Evolutionary conservation across 2,113 vertebrate genomes (phyloP).

Genomic region (Calcarius ornatus): DNA sequence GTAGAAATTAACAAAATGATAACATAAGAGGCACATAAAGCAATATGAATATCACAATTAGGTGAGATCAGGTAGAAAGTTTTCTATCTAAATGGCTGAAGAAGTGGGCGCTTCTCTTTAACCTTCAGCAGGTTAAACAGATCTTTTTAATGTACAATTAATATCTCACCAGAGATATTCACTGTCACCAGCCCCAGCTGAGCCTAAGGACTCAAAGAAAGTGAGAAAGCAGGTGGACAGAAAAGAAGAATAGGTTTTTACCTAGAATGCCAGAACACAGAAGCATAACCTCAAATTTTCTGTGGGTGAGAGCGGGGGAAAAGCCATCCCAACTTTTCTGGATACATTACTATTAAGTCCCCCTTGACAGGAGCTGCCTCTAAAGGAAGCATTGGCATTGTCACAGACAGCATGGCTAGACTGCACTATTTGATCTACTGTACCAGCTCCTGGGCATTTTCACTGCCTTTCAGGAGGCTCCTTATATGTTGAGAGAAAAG

Average conservation of each 20-base stretch:
- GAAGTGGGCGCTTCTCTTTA: background rate
- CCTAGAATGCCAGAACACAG: background rate
- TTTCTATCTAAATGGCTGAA: background rate
- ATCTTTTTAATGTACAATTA: background rate
- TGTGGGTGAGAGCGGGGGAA: accelerated
- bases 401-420: background rate
- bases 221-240: background rate
- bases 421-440: background rate
- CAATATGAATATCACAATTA: background rate
- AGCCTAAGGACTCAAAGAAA: background rate
- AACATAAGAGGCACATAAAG: background rate
- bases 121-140: background rate
- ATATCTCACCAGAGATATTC: background rate
- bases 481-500: background rate
- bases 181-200: background rate
- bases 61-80: background rate
- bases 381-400: background rate
- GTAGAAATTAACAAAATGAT: background rate
- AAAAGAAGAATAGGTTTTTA: background rate
- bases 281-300: background rate
- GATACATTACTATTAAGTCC: background rate
- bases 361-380: background rate
- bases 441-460: background rate
- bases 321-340: background rate
- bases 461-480: background rate